phyloP scores from a whole-genome alignment of 1,140 invertebrate species.

The Marisa cornuarietis region DNA sequence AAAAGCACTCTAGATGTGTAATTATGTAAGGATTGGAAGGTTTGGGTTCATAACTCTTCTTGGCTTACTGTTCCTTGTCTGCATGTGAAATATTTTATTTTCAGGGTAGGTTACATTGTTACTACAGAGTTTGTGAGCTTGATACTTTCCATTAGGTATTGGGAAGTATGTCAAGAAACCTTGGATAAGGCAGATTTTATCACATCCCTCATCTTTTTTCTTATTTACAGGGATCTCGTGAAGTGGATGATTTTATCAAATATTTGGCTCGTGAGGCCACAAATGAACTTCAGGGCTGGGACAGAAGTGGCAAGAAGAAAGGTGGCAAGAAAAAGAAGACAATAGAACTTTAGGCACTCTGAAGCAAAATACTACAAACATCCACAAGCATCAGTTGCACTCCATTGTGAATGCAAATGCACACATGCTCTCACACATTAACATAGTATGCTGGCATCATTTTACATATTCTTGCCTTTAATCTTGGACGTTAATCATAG shows the following conservation, averaged over 20 bases:
- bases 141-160: no score
- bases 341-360: constrained; percentile 3
- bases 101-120: no score
- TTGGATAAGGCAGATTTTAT: no score
- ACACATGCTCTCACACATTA: constrained; percentile 15
- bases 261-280: constrained; percentile 95
- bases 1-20: neutral
- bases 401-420: neutral
- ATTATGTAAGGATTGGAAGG: neutral
- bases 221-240: constrained; percentile 81
- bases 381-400: neutral
- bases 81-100: no score
- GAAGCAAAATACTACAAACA: neutral
- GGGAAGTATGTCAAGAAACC: no score
- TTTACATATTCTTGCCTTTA: neutral
- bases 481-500: no score
- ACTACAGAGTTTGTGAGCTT: no score
- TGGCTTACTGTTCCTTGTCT: no score
- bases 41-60: no score
- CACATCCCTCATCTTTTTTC: no score
- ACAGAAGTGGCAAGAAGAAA: constrained; percentile 87
- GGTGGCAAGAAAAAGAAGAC: constrained; percentile 57
- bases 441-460: neutral
- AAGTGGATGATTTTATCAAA: constrained; percentile 94
- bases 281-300: constrained; percentile 86